Evolutionary conservation across 2,797 vertebrate genomes (phyloP), one percentile per base, ranked within the genome.

Genomic region (Poecilia picta): DNA sequence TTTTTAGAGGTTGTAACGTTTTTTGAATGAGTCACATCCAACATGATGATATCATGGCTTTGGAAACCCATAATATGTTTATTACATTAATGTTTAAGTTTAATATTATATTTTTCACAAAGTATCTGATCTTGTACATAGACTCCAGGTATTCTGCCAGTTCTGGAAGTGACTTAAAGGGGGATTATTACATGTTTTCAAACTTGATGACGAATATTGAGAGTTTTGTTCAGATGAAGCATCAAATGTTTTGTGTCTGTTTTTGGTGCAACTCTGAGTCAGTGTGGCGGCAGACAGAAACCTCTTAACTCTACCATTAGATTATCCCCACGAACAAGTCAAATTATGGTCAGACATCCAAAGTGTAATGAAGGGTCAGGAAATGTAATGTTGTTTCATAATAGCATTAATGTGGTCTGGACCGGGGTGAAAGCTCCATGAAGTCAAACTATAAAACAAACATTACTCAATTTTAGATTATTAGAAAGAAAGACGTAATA

Each of bases 241-340:
- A 13, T 20, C 59, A 18, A 2, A 16, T 36, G 1, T 23, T 81
- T 68, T 66, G 25, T 10, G 46, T 75, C 55, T 76, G 53, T 36
- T 39, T 13, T 74, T 33, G 28, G 41, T 23, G 36, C 73, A 66
- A 82, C 47, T 85, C 47, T 23, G 71, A 79, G 79, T 73, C 84
- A 66, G 25, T 79, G 47, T 81, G 85, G 84, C 66, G 70, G 81
- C 87, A 89, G 84, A 78, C 85, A 72, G 83, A 28, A 18, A 84
- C 55, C 77, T 83, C 81, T 88, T 74, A n/a, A 49, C 75, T 74
- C 39, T 64, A 43, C 77, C 77, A 87, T 92, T 91, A 86, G 80
- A 89, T 89, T 90, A 88, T 86, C 78, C 55, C 75, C 18, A 49
- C 77, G 80, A 88, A 89, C 39, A 71, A 87, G 75, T 83, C 79